phyloP scores from a whole-genome alignment of 1,140 invertebrate species.

The Sycophila sp. region DNA sequence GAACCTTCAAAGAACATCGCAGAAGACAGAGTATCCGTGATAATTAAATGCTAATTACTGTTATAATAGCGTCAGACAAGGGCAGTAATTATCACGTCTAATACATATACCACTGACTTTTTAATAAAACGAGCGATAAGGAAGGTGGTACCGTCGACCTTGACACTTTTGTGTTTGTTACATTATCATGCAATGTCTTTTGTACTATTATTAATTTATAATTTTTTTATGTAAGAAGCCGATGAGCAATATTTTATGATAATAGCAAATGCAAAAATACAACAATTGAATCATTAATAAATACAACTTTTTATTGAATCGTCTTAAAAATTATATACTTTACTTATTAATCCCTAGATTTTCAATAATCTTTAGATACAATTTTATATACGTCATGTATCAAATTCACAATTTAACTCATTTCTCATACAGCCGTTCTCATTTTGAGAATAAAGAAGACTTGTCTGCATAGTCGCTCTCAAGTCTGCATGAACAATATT shows the following conservation, averaged over 20 bases:
- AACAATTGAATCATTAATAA: constrained; percentile 11
- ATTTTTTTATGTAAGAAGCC: constrained; percentile 18
- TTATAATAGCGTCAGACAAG: constrained; percentile 30
- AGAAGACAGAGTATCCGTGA: not conserved
- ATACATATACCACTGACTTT: not conserved
- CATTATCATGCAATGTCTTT: constrained; percentile 22
- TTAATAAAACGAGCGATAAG: constrained; percentile 28
- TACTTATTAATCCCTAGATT: too few relatives aligned
- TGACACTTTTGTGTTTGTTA: constrained; percentile 32
- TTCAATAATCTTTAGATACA: too few relatives aligned
- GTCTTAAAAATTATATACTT: too few relatives aligned
- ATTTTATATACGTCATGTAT: not conserved
- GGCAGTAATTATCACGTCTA: constrained; percentile 37
- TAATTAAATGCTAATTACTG: constrained; percentile 39
- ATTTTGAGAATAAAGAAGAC: not conserved
- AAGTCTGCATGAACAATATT: too few relatives aligned
- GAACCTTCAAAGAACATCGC: constrained; percentile 7
- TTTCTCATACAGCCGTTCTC: not conserved
- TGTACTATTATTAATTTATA: constrained; percentile 17
- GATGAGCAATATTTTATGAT: not conserved
- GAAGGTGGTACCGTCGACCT: constrained; percentile 29
- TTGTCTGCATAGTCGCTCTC: not conserved
- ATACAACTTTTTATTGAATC: too few relatives aligned
- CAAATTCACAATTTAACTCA: not conserved
- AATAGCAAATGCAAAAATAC: not conserved